phyloP scores from a whole-genome alignment of 53 echinoderm and acorn worm genomes.

The Astropecten irregularis region DNA sequence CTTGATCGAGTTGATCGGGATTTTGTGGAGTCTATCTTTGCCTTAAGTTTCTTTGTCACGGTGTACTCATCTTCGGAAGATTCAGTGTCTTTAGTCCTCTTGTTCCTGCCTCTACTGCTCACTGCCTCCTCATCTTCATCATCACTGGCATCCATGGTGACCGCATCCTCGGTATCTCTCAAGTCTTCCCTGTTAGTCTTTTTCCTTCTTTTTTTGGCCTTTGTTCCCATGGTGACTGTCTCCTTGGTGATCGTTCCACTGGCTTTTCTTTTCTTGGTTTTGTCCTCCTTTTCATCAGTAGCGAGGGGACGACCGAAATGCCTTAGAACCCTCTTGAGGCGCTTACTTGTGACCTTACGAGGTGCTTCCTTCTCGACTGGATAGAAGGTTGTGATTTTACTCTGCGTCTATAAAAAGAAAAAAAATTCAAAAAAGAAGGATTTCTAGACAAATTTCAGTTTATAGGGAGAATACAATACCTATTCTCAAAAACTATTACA shows the following conservation, averaged over 20 bases:
- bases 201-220: neutral
- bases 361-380: slow-evolving; percentile 39
- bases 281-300: neutral
- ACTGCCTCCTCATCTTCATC: neutral
- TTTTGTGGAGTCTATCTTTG: neutral
- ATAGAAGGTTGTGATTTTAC: slow-evolving; percentile 81
- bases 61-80: slow-evolving; percentile 12
- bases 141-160: neutral
- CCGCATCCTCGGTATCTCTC: slow-evolving; percentile 10
- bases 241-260: neutral
- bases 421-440: neutral
- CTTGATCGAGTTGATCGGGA: neutral
- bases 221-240: neutral
- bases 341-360: slow-evolving; percentile 75
- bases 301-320: slow-evolving; percentile 50
- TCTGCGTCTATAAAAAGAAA: slow-evolving; percentile 63
- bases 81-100: neutral
- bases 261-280: slow-evolving; percentile 1
- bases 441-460: too few species aligned
- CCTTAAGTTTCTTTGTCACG: slow-evolving; percentile 18
- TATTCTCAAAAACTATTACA: too few species aligned
- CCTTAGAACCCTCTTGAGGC: slow-evolving; percentile 72
- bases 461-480: too few species aligned
- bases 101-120: neutral
- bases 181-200: neutral